A percentile compares a stretch with the other conserved stretches of the same genome.
These are phyloP conservation scores for Pollenia labialis DNA, from an alignment of 2,888 invertebrate species.

Conservation along the genomic window DNA sequence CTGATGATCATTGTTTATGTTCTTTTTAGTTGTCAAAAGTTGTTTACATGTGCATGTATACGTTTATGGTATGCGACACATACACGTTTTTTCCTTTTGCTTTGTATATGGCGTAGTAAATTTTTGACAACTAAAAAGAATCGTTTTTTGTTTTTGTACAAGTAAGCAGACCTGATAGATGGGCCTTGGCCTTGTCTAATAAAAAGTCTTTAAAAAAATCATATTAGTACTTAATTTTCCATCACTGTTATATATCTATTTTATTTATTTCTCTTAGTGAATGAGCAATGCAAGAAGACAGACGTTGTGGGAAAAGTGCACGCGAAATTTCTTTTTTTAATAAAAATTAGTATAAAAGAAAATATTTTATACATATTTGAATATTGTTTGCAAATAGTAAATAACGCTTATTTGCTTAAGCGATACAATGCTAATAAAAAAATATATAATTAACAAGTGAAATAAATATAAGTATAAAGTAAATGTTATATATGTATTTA, in stretches of 20 bases:
- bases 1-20: no score
- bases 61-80: no score
- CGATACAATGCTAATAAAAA: constrained; percentile 11
- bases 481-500: constrained; percentile 26
- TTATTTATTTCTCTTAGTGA: constrained; percentile 49
- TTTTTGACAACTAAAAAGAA: no score
- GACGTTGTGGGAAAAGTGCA: constrained; percentile 34
- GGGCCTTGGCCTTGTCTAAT: no score
- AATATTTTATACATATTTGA: constrained; percentile 8
- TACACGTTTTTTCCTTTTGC: no score
- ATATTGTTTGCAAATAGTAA: constrained; percentile 17
- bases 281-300: constrained; percentile 32
- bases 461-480: constrained; percentile 17
- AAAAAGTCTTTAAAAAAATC: no score
- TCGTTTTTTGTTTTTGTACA: no score
- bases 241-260: constrained; percentile 14
- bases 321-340: constrained; percentile 17
- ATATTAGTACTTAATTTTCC: background rate
- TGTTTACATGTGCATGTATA: no score
- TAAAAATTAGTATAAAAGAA: constrained; percentile 5
- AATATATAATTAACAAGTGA: constrained; percentile 18
- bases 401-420: background rate
- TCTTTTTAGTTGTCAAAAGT: no score
- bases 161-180: no score
- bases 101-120: no score